Base-by-base conservation (phyloP, 2,888 invertebrate species). In the Pomacea canaliculata region DNA sequence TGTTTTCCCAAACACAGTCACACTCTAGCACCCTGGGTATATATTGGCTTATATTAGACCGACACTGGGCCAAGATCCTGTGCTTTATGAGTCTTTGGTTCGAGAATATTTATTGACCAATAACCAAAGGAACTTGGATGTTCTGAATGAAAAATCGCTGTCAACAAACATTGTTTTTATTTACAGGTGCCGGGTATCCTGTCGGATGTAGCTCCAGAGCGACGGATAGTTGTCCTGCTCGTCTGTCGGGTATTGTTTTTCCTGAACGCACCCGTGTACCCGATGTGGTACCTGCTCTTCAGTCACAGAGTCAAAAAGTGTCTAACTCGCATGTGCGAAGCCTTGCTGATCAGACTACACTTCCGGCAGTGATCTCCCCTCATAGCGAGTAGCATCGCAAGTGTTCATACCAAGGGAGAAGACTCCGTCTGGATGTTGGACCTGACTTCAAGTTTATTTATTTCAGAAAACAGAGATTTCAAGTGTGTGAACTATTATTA, bases 221-320 rank as follows among this genome's bases (percentile, higher is more conserved):
- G 82, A 46, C 79, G 88, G 7, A 76, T 85, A 1, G 70, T 83
- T 2, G 78, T 83, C 7, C 74, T 89, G n/a, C 73, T 88, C 13
- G 77, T 81, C 23, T 84, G 85, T 65, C 82, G 84, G 46, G 74
- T 88, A n/a, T 73, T 85, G 51, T 89, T 89, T 78, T 87, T 83
- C 77, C 66, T 88, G 13, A 89, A 89, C 78, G 84, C 86, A 0
- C 86, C 87, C 7, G 82, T 85, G 9, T 89, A 88, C 73, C 88
- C 89, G 0, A 77, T 86, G 10, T 89, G 89, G 89, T 89, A 89
- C 76, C 80, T 89, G 18, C 68, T 86, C n/a, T 89, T 87, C 78
- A 89, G 88, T 77, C 85, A 83, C 60, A 83, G 88, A 0, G 89
- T 89, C 0, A 80, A 85, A 49, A 85, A 85, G 69, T 88, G 88